phyloP scores from a whole-genome alignment of 2,888 invertebrate species.

The Mayetiola destructor region DNA sequence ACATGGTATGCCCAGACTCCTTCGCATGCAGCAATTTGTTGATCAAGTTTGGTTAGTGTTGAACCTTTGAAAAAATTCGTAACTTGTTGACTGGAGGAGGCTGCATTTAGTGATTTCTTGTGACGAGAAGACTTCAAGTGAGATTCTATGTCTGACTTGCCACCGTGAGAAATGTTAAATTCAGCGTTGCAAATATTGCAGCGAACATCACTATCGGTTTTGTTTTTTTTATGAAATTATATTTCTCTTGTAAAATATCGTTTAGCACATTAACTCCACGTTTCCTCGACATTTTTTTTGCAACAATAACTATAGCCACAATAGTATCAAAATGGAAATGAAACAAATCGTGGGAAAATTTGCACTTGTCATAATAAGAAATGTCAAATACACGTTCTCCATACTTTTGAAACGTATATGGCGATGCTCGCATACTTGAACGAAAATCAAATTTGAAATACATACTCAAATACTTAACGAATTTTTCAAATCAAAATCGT shows the following conservation, averaged over 20 bases:
- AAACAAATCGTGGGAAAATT: no score
- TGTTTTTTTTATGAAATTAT: background rate
- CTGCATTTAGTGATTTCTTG: slow-evolving; percentile 18
- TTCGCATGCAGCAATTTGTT: slow-evolving; percentile 17
- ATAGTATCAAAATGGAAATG: background rate
- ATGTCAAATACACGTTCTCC: background rate
- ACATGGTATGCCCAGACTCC: slow-evolving; percentile 19
- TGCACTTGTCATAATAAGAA: background rate
- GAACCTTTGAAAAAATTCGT: background rate
- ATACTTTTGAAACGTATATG: background rate
- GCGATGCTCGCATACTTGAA: background rate
- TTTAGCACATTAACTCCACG: background rate
- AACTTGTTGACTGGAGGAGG: slow-evolving; percentile 15
- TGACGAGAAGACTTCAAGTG: slow-evolving; percentile 21
- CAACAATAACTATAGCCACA: background rate
- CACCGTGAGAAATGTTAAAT: slow-evolving; percentile 18
- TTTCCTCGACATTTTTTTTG: background rate
- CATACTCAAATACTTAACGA: background rate
- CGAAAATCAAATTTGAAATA: background rate
- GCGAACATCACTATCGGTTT: slow-evolving; percentile 16
- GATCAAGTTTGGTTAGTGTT: slow-evolving; percentile 14
- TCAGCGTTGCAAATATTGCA: slow-evolving; percentile 18
- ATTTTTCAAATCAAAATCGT: background rate
- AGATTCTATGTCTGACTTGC: slow-evolving; percentile 19
- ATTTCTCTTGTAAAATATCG: background rate